Percentiles rank a stretch among this genome's conserved stretches.
Conservation (phyloP, 35 echinoderm and acorn worm species). For the Apostichopus japonicus region DNA sequence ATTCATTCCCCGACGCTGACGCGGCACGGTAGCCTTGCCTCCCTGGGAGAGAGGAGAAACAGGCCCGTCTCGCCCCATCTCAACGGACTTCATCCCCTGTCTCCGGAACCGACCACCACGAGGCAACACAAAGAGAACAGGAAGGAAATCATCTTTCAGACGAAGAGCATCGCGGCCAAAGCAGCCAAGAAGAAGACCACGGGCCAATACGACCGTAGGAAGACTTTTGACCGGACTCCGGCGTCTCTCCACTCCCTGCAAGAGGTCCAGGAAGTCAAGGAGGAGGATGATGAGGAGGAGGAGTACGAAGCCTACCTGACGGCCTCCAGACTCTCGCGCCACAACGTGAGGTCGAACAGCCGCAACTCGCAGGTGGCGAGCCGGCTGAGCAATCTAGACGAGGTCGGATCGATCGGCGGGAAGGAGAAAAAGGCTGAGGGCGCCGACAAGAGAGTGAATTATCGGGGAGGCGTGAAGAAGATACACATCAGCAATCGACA, state of each 20-base stretch:
- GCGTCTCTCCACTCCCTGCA: slow-evolving; percentile 57
- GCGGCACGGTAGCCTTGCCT: slow-evolving; percentile 18
- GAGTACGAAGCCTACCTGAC: slow-evolving; percentile 33
- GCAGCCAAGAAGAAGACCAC: slow-evolving; percentile 81
- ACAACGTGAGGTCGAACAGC: slow-evolving; percentile 52
- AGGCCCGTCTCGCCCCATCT: not conserved
- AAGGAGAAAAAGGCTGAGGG: slow-evolving; percentile 62
- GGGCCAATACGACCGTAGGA: slow-evolving; percentile 51
- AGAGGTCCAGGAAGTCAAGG: slow-evolving; percentile 63
- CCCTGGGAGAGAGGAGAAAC: slow-evolving; percentile 47
- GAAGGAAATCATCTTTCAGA: slow-evolving; percentile 77
- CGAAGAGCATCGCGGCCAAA: slow-evolving; percentile 82
- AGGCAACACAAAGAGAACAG: slow-evolving; percentile 27
- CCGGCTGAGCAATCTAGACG: slow-evolving; percentile 71
- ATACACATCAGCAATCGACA: slow-evolving; percentile 40
- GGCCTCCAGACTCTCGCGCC: slow-evolving; percentile 60
- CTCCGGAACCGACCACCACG: slow-evolving; percentile 26
- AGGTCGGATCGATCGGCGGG: slow-evolving; percentile 61
- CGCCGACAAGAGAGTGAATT: slow-evolving; percentile 65
- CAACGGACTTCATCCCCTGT: slow-evolving; percentile 11
- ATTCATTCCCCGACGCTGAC: slow-evolving; percentile 21
- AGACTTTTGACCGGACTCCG: slow-evolving; percentile 58
- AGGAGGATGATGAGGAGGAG: slow-evolving; percentile 2
- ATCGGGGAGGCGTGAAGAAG: slow-evolving; percentile 60
- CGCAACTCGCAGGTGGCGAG: slow-evolving; percentile 21